Base-by-base conservation (phyloP, 2,888 invertebrate species). In the Psococerastis gibbosa region DNA sequence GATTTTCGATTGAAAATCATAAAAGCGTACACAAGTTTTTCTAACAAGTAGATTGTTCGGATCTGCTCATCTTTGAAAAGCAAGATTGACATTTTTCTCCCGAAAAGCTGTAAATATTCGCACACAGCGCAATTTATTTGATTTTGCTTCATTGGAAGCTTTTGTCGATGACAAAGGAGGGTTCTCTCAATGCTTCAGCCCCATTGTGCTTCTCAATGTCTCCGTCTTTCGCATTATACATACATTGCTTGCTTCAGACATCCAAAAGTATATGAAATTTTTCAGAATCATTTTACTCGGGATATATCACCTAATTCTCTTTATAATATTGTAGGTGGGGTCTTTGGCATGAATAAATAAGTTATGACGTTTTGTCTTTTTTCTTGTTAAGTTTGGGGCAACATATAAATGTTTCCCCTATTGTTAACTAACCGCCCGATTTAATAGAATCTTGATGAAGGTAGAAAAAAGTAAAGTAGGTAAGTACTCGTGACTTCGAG, bases 11-110 rank as follows among this genome's bases (percentile, higher is more conserved):
- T 38, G 38, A 38, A 38, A 38, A 15, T 38, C 38, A 38, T 38
- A 22, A 38, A 38, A 38, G 38, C 38, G 38, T 38, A 20, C 22
- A 38, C 18, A 38, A 38, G 38, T 38, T 38, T 38, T 38, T 38
- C 38, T 38, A 38, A 38, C 38, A 38, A 38, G 38, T 17, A 38
- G 38, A 38, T 38, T 38, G 38, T 38, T 38, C 38, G 38, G 38
- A 38, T 38, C 20, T 38, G 38, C 38, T 38, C 38, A 38, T 38
- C 38, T 38, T 38, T 38, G 38, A 38, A 38, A 38, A 22, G 38
- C n/a, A 38, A 38, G 38, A 38, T 38, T 38, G 38, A 38, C 38
- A 27, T 27, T 27, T 27, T 27, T 6, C 27, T 11, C 8, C 6
- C 8, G 27, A 38, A 20, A 38, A 38, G 22, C 20, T 38, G 38